These are phyloP conservation scores for Armadillidium nasatum DNA, from an alignment of 1,140 invertebrate species.

Conservation along the genomic window DNA sequence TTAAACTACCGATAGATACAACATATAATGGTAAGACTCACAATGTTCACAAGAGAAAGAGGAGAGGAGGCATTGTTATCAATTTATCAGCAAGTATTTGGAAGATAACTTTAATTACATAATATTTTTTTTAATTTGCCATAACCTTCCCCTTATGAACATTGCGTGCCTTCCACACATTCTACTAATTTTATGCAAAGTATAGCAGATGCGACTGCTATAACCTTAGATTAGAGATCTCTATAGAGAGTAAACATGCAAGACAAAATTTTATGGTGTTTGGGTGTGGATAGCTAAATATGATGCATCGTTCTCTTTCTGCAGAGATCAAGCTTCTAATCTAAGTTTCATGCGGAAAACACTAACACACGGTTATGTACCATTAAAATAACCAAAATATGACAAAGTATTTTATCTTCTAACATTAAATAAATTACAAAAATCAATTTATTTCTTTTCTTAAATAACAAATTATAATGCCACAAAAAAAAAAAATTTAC, in stretches of 20 bases:
- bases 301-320: background rate
- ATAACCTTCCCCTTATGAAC: background rate
- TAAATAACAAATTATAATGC: no score
- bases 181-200: slow-evolving; percentile 7
- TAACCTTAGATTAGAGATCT: slow-evolving; percentile 10
- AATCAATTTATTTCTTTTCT: no score
- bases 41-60: background rate
- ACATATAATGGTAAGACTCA: slow-evolving; percentile 7
- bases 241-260: slow-evolving; percentile 10
- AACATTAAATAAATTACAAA: no score
- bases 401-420: no score
- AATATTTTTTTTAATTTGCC: no score
- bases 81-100: no score
- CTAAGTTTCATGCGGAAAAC: slow-evolving; percentile 10
- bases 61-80: no score
- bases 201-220: slow-evolving; percentile 2
- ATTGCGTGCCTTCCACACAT: background rate
- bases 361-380: background rate
- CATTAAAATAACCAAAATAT: no score
- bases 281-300: background rate
- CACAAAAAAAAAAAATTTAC: no score
- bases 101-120: no score
- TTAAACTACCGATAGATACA: background rate
- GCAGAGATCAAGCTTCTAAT: slow-evolving; percentile 1
- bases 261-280: background rate